phyloP scores from a whole-genome alignment of 2,113 vertebrate species.

The Chlorodrepanis virens region DNA sequence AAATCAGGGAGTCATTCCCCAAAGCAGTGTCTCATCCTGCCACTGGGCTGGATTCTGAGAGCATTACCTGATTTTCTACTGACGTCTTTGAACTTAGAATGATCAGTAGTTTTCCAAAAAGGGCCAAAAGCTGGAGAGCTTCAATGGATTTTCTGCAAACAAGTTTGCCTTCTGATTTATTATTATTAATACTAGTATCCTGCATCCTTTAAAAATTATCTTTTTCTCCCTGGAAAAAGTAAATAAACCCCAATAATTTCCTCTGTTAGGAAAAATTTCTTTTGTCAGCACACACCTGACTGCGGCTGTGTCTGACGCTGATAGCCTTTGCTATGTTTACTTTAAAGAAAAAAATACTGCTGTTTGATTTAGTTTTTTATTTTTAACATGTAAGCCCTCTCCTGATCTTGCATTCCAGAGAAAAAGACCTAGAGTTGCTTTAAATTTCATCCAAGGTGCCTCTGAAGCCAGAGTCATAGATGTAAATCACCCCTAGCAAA shows the following conservation, averaged over 20 bases:
- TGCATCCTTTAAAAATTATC: background rate
- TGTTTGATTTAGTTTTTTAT: slow-evolving; percentile 51
- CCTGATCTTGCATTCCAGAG: slow-evolving; percentile 1
- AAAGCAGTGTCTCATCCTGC: background rate
- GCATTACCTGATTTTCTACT: background rate
- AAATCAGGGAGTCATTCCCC: background rate
- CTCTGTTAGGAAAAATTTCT: background rate
- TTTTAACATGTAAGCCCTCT: slow-evolving; percentile 31
- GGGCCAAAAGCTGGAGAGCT: background rate
- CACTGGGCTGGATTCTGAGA: background rate
- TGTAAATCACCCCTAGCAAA: background rate
- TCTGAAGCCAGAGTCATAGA: background rate
- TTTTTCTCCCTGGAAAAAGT: background rate
- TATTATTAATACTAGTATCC: background rate
- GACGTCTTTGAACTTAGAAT: background rate
- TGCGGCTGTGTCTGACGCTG: background rate
- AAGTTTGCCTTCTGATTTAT: background rate
- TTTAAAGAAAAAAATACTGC: slow-evolving; percentile 54
- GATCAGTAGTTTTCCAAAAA: background rate
- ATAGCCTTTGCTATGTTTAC: slow-evolving; percentile 62
- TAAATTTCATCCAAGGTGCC: background rate
- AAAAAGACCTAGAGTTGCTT: background rate
- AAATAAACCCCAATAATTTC: background rate
- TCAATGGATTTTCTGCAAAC: background rate
- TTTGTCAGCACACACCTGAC: slow-evolving; percentile 11